A percentile compares a stretch with the other conserved stretches of the same genome.
Conservation (phyloP, 2,797 vertebrate genomes). For the Carcharodon carcharias region DNA sequence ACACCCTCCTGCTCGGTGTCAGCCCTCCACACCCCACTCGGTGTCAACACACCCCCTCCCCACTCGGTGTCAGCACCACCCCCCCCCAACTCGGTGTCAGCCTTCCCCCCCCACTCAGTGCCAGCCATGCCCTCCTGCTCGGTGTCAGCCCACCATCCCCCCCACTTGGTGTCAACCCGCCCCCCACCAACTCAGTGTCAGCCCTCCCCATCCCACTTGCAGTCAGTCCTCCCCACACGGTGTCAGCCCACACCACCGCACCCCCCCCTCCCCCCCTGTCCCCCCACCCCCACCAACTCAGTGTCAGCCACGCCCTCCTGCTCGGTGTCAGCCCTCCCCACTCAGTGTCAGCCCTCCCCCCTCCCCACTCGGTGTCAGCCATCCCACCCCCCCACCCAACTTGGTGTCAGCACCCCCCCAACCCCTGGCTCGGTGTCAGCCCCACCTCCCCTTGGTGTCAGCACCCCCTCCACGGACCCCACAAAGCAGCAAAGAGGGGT, state of each 20-base stretch:
- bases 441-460: constrained; percentile 40
- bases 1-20: background rate
- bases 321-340: background rate
- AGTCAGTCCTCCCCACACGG: too few species aligned
- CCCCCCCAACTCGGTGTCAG: background rate
- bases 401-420: background rate
- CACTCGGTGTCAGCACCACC: too few species aligned
- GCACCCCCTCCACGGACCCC: constrained; percentile 38
- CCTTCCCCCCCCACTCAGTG: background rate
- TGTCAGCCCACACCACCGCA: too few species aligned
- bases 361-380: background rate
- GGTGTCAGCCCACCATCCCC: constrained; percentile 40
- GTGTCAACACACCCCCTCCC: background rate
- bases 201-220: background rate
- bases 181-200: background rate
- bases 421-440: constrained; percentile 36
- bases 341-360: background rate
- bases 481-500: background rate
- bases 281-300: background rate
- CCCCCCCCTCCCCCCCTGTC: background rate
- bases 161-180: background rate
- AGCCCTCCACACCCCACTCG: constrained; percentile 38
- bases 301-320: background rate
- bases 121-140: background rate
- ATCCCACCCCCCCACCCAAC: background rate